A percentile compares a stretch with the other conserved stretches of the same genome.
phyloP scores from a whole-genome alignment of 2,797 vertebrate genomes.

The Anguilla anguilla region DNA sequence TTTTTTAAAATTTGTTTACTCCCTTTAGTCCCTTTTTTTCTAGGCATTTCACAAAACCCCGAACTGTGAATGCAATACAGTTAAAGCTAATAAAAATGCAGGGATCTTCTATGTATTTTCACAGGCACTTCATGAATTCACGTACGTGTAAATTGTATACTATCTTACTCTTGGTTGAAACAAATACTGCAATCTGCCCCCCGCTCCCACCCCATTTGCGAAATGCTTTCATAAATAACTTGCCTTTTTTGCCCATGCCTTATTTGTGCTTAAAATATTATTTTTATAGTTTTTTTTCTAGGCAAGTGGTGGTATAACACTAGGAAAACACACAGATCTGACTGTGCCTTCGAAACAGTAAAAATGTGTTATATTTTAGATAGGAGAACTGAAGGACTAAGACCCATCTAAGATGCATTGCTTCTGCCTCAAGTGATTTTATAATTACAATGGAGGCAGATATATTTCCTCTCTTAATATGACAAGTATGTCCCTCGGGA shows the following conservation, averaged over 20 bases:
- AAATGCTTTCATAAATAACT: not conserved
- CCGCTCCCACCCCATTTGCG: not conserved
- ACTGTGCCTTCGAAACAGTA: not conserved
- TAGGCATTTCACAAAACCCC: not conserved
- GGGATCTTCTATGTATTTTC: not conserved
- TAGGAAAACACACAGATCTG: not conserved
- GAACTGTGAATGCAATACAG: not conserved
- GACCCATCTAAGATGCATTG: not conserved
- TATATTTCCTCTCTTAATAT: slow-evolving; percentile 15
- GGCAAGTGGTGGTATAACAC: not conserved
- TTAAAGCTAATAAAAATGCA: not conserved
- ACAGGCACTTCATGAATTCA: not conserved
- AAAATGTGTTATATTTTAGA: not conserved
- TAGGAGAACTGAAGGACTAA: slow-evolving; percentile 3
- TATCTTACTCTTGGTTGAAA: not conserved
- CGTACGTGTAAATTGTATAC: not conserved
- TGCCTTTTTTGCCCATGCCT: not conserved
- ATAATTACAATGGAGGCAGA: not conserved
- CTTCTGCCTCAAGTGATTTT: slow-evolving; percentile 8
- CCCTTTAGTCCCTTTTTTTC: not conserved
- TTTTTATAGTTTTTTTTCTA: not conserved
- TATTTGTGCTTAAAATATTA: not conserved
- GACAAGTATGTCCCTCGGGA: slow-evolving; percentile 8
- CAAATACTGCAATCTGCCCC: not conserved
- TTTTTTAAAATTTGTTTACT: not conserved